Evolutionary conservation across 2,888 invertebrate genomes (phyloP).

Genomic region (Parapristionchus giblindavisi): DNA sequence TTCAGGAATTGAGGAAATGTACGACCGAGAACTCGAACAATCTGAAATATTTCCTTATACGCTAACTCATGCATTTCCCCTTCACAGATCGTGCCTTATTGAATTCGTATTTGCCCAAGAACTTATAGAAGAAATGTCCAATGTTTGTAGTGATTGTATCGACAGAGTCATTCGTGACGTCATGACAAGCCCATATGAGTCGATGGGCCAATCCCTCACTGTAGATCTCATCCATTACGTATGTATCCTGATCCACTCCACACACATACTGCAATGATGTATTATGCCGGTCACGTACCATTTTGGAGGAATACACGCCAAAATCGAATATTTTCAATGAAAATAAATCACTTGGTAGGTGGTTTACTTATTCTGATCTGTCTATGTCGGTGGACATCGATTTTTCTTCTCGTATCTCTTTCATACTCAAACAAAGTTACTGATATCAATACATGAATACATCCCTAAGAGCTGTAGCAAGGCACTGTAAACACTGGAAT

Average conservation of each 20-base stretch:
- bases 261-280: conserved; percentile 59
- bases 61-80: not conserved
- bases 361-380: too few relatives aligned
- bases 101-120: conserved; percentile 60
- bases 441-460: too few relatives aligned
- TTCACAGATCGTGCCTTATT: conserved; percentile 55
- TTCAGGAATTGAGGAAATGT: conserved; percentile 67
- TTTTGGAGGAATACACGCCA: too few relatives aligned
- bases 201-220: conserved; percentile 58
- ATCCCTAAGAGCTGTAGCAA: too few relatives aligned
- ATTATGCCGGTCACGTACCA: too few relatives aligned
- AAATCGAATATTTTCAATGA: too few relatives aligned
- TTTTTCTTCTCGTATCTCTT: too few relatives aligned
- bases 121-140: conserved; percentile 57
- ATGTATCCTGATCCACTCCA: conserved; percentile 53
- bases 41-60: conserved; percentile 44
- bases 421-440: too few relatives aligned
- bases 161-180: conserved; percentile 47
- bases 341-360: too few relatives aligned
- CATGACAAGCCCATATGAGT: conserved; percentile 61
- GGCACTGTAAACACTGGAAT: too few relatives aligned
- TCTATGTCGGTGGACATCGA: too few relatives aligned
- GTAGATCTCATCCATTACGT: conserved; percentile 52
- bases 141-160: conserved; percentile 46
- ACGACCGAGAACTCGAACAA: conserved; percentile 65